phyloP scores from a whole-genome alignment of 2,888 invertebrate genomes.

The Stenolophus ochropezus region DNA sequence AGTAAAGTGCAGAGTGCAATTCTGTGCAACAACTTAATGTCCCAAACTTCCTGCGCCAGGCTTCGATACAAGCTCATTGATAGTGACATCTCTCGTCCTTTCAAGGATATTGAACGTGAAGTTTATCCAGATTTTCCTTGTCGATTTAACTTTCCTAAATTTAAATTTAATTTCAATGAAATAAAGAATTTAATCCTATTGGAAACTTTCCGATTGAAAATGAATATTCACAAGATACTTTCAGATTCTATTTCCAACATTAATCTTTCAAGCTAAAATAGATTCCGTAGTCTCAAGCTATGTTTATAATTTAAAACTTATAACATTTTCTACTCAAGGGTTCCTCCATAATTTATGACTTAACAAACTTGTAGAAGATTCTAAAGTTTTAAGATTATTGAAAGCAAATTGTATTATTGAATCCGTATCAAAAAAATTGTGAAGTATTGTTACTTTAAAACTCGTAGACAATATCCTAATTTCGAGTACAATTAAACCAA shows the following conservation, averaged over 20 bases:
- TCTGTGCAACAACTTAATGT: not conserved
- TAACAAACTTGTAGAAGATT: not conserved
- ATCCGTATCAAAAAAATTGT: no score
- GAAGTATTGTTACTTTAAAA: no score
- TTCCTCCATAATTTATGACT: not conserved
- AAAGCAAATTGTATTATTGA: no score
- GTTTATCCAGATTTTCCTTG: not conserved
- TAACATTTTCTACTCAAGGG: not conserved
- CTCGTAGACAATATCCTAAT: no score
- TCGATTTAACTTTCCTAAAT: not conserved
- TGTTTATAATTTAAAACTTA: not conserved
- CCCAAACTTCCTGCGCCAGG: not conserved
- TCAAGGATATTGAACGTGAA: not conserved
- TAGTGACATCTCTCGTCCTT: not conserved
- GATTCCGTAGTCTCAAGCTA: not conserved
- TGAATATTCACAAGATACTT: not conserved
- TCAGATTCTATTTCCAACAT: not conserved
- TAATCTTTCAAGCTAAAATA: not conserved
- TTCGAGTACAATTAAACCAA: no score
- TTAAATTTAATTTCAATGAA: not conserved
- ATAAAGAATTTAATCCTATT: constrained; percentile 1
- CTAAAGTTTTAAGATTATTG: not conserved
- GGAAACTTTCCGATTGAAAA: not conserved
- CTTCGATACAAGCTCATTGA: not conserved
- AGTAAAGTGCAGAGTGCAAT: not conserved